These are phyloP conservation scores for Drosophila nannoptera DNA, from an alignment of 1,140 invertebrate genomes.

Conservation along the genomic window DNA sequence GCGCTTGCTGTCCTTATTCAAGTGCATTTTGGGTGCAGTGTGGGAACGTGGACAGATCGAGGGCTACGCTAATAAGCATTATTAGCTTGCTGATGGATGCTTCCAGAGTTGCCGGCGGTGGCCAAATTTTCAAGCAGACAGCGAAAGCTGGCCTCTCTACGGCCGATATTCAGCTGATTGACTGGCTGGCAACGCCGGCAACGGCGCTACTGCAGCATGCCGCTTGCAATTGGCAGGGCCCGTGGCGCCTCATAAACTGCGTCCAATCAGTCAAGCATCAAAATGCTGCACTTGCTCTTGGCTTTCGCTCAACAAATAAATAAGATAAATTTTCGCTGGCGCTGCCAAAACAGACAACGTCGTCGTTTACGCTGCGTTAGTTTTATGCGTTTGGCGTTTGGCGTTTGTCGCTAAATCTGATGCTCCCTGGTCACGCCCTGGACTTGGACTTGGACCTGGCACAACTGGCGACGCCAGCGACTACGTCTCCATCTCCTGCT, in stretches of 20 bases:
- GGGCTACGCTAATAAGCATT: too few species aligned
- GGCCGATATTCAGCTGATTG: background rate
- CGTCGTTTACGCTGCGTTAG: slow-evolving; percentile 73
- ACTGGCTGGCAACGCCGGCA: slow-evolving; percentile 20
- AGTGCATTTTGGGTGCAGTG: background rate
- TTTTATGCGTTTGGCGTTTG: slow-evolving; percentile 77
- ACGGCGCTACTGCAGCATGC: background rate
- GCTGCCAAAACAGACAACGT: slow-evolving; percentile 57
- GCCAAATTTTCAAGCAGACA: background rate
- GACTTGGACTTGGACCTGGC: slow-evolving; percentile 40
- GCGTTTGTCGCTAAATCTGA: slow-evolving; percentile 48
- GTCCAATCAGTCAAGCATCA: slow-evolving; percentile 71
- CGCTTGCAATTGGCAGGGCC: slow-evolving; percentile 10
- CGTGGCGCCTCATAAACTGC: slow-evolving; percentile 42
- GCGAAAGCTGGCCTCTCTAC: slow-evolving; percentile 11
- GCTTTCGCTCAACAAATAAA: slow-evolving; percentile 71
- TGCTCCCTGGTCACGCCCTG: slow-evolving; percentile 44
- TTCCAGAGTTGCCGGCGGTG: too few species aligned
- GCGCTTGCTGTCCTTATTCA: background rate
- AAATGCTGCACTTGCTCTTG: slow-evolving; percentile 69
- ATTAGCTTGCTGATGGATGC: too few species aligned
- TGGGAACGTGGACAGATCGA: background rate
- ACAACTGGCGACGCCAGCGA: slow-evolving; percentile 23
- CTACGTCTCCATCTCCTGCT: slow-evolving; percentile 59
- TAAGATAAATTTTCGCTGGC: slow-evolving; percentile 71